Base-by-base conservation (phyloP, 2,113 vertebrate species). In the Channa maculata region DNA sequence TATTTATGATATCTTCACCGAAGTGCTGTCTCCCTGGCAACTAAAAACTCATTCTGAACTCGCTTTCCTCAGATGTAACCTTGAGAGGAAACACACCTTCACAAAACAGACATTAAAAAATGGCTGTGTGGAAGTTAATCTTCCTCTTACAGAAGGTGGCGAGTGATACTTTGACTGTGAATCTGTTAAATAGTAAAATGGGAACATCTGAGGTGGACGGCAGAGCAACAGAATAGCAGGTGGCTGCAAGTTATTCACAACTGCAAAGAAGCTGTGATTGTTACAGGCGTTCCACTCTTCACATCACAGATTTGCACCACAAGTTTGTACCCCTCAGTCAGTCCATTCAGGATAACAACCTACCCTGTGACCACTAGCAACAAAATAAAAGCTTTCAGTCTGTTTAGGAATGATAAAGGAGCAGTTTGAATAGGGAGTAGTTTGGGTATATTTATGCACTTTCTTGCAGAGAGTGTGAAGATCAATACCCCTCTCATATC, bases 11-110 rank as follows among this genome's bases (percentile, higher is more conserved):
- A 50, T 45, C 6, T 41, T 70, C 14, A 13, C 37, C 51, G 59
- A 69, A 59, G 67, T 3, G 2, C 44, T 6, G 58, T 90, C 77
- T 86, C 82, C 71, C 38, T 83, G 84, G 76, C 71, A 83, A 86
- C 84, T 39, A 52, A 53, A 69, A 65, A 57, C 46, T 45, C 39
- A 12, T 65, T 51, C 36, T 80, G 55, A 81, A 77, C 77, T 71
- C 58, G 54, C n/a, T 57, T 72, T n/a, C 45, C 55, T 73, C 39
- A 49, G 59, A 74, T 52, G 59, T 57, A 85, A 73, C 69, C 77
- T 74, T 71, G 70, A 57, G 14, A 79, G 53, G 48, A 82, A 68
- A 77, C 48, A 3, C 8, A 48, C 34, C 8, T 33, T 33, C 39
- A n/a, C 53, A 41, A 61, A 71, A 38, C 38, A 60, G 2, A 57